Percentiles rank a stretch among this genome's conserved stretches.
Conservation (phyloP, 2,113 vertebrate genomes). For the Podiceps cristatus region DNA sequence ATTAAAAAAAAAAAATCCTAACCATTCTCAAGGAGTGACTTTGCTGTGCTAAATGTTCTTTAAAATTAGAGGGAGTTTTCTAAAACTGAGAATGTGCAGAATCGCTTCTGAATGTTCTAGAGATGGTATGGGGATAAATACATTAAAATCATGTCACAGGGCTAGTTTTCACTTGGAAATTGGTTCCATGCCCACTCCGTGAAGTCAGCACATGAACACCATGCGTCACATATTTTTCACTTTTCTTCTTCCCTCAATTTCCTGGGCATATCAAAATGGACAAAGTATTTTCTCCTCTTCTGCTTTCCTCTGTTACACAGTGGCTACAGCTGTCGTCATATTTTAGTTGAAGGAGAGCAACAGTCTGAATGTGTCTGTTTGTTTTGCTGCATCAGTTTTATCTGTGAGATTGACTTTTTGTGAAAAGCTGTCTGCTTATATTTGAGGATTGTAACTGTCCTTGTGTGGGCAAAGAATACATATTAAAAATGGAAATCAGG, state of each 20-base stretch:
- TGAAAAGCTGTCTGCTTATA: neutral
- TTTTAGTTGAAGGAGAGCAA: neutral
- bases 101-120: neutral
- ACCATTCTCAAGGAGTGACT: neutral
- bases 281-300: neutral
- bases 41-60: neutral
- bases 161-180: neutral
- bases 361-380: neutral
- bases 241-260: neutral
- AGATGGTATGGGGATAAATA: neutral
- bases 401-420: neutral
- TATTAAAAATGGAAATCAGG: neutral
- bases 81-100: neutral
- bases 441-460: neutral
- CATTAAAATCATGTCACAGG: neutral
- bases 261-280: neutral
- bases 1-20: neutral
- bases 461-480: neutral
- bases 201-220: neutral
- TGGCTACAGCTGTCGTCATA: neutral
- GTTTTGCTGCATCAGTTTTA: neutral
- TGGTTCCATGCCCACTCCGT: neutral
- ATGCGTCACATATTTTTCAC: rapidly evolving
- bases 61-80: neutral
- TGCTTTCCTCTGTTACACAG: neutral